Percentiles rank a stretch among this genome's conserved stretches.
These are phyloP conservation scores for Falcunculus frontatus DNA, from an alignment of 2,113 vertebrate genomes.

Conservation along the genomic window DNA sequence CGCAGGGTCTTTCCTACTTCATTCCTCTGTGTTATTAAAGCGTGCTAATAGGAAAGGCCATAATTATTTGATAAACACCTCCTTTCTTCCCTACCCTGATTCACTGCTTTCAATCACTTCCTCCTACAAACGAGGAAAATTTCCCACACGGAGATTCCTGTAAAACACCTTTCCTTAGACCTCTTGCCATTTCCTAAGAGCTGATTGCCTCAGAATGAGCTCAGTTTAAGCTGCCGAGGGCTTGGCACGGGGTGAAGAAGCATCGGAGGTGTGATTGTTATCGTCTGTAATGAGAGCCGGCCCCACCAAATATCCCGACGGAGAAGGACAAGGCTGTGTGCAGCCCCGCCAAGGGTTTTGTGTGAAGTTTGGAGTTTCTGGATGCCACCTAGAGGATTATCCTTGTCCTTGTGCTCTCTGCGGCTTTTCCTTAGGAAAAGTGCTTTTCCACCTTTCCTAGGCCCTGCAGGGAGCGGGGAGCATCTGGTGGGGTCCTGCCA, in stretches of 20 bases:
- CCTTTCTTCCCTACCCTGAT: background rate
- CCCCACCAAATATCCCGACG: rapidly evolving
- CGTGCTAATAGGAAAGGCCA: background rate
- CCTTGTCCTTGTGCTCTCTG: background rate
- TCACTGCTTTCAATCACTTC: background rate
- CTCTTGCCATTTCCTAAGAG: background rate
- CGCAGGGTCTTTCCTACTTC: background rate
- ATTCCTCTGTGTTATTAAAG: background rate
- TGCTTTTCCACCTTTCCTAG: background rate
- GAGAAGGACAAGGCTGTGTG: rapidly evolving
- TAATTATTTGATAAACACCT: background rate
- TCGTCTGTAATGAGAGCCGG: background rate
- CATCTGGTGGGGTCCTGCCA: background rate
- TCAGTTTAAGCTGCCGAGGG: background rate
- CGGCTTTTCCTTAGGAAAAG: background rate
- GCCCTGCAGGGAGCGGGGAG: rapidly evolving
- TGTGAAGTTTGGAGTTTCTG: background rate
- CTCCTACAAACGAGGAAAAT: rapidly evolving
- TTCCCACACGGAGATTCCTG: background rate
- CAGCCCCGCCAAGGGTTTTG: rapidly evolving
- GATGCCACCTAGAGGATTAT: conserved; percentile 41
- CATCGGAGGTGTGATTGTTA: background rate
- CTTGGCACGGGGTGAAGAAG: background rate
- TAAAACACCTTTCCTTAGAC: background rate
- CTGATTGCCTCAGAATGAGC: background rate